Conservation (phyloP, 2,888 invertebrate species). For the Syritta pipiens region DNA sequence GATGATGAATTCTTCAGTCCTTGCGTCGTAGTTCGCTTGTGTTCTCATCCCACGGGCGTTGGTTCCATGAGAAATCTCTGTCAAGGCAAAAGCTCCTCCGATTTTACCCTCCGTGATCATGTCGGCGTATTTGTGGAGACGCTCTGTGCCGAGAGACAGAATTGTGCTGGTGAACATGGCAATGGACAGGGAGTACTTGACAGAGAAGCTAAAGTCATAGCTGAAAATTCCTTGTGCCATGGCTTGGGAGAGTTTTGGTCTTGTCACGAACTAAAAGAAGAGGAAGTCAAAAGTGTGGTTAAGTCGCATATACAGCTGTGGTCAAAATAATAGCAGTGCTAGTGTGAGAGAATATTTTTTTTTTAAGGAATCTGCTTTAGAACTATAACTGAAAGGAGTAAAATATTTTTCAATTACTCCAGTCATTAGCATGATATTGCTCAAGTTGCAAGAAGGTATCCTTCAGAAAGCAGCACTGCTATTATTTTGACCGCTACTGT, state of each 20-base stretch:
- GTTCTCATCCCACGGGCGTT: slow-evolving; percentile 94
- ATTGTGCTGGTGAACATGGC: slow-evolving; percentile 85
- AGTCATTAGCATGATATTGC: too few species aligned
- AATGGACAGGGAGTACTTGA: slow-evolving; percentile 85
- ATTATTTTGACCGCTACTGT: too few species aligned
- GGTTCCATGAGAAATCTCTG: slow-evolving; percentile 94
- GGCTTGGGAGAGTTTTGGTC: slow-evolving; percentile 80
- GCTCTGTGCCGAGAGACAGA: slow-evolving; percentile 83
- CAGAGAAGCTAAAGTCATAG: slow-evolving; percentile 82
- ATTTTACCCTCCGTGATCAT: slow-evolving; percentile 79
- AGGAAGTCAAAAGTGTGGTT: too few species aligned
- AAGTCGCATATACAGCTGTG: too few species aligned
- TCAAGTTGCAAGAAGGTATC: too few species aligned
- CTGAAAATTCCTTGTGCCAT: slow-evolving; percentile 82
- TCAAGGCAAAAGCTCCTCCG: slow-evolving; percentile 89
- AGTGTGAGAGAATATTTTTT: too few species aligned
- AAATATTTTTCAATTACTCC: too few species aligned
- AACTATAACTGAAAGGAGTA: too few species aligned
- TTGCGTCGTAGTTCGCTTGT: slow-evolving; percentile 88
- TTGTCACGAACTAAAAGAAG: slow-evolving; percentile 79
- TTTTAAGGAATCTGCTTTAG: too few species aligned
- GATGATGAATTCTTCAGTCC: slow-evolving; percentile 86
- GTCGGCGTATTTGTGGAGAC: slow-evolving; percentile 82
- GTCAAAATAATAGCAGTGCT: too few species aligned
- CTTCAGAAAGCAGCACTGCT: too few species aligned